phyloP scores from a whole-genome alignment of 2,113 vertebrate genomes.

The Paramisgurnus dabryanus region DNA sequence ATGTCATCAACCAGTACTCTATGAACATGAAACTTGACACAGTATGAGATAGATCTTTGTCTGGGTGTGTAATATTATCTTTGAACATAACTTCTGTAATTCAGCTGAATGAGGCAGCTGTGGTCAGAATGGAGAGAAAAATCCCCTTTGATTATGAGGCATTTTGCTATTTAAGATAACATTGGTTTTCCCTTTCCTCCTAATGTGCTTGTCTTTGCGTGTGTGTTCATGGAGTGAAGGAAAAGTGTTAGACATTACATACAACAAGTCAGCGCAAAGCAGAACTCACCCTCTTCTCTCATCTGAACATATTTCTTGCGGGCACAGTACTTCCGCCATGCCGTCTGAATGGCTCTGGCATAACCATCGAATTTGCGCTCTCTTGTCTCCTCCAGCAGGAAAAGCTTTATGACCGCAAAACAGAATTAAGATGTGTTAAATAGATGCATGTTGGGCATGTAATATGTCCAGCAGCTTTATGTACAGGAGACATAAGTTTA shows the following conservation, averaged over 20 bases:
- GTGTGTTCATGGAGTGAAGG: neutral
- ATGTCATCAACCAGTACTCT: neutral
- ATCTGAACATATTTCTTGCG: slow-evolving; percentile 96
- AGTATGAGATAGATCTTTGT: neutral
- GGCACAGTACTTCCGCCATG: slow-evolving; percentile 89
- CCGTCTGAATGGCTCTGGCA: slow-evolving; percentile 91
- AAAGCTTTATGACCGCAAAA: slow-evolving; percentile 77
- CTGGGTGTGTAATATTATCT: slow-evolving; percentile 1
- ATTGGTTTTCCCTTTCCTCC: slow-evolving; percentile 10
- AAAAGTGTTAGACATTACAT: neutral
- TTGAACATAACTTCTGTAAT: slow-evolving; percentile 4
- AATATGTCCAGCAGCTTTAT: too few relatives aligned
- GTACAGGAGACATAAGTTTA: too few relatives aligned
- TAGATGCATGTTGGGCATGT: neutral
- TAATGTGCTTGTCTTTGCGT: neutral
- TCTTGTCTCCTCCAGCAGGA: slow-evolving; percentile 94
- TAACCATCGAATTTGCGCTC: slow-evolving; percentile 96
- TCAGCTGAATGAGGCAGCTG: slow-evolving; percentile 15
- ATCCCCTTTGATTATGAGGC: neutral
- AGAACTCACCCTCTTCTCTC: slow-evolving; percentile 91
- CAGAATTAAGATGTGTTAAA: slow-evolving; percentile 19
- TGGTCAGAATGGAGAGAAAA: slow-evolving; percentile 21
- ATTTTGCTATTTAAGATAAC: neutral
- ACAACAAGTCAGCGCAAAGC: neutral
- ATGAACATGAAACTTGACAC: neutral